Percentiles rank a stretch among this genome's conserved stretches.
Evolutionary conservation across 2,113 vertebrate genomes (phyloP).

Genomic region (Melospiza georgiana): DNA sequence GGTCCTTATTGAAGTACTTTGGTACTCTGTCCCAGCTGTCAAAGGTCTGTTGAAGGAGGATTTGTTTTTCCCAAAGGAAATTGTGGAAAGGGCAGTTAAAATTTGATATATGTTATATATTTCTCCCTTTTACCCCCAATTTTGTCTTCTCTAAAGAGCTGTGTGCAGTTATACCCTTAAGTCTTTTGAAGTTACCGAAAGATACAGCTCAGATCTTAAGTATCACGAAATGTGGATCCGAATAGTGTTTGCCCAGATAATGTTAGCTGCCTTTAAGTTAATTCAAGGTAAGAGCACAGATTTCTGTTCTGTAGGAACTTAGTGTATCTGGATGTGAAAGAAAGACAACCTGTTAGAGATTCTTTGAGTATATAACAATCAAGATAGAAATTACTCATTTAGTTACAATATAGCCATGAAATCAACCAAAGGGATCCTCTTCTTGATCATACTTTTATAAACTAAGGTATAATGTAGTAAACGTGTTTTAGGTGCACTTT

Average conservation of each 20-base stretch:
- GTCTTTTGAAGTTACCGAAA: background rate
- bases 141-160: background rate
- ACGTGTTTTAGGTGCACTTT: background rate
- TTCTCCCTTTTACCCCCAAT: rapidly evolving
- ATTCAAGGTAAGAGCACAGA: background rate
- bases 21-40: background rate
- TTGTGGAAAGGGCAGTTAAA: background rate
- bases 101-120: background rate
- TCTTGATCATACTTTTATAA: background rate
- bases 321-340: background rate
- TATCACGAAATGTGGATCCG: background rate
- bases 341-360: background rate
- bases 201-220: background rate
- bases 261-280: background rate
- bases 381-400: background rate
- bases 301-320: background rate
- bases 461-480: background rate
- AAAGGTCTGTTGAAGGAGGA: background rate
- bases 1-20: background rate
- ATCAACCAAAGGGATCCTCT: background rate
- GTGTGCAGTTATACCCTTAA: background rate
- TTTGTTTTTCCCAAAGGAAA: background rate
- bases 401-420: background rate
- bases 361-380: background rate
- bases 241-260: background rate